A percentile compares a stretch with the other conserved stretches of the same genome.
Conservation (phyloP, 2,113 vertebrate species). For the Oryctolagus cuniculus region DNA sequence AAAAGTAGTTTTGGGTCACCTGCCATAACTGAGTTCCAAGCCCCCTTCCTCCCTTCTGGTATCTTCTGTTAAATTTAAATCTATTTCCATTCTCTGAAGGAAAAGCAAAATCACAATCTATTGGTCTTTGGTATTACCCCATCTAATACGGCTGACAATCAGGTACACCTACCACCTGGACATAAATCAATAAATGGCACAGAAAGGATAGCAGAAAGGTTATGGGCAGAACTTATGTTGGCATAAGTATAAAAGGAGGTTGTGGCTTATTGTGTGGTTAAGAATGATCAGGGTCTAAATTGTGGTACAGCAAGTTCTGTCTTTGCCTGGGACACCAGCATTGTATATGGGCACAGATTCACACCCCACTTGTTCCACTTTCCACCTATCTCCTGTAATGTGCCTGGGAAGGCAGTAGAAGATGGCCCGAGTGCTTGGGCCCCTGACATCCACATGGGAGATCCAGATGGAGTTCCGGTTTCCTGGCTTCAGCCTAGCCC, state of each 20-base stretch:
- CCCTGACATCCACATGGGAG: too few relatives aligned
- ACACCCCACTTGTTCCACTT: too few relatives aligned
- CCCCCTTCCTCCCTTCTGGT: neutral
- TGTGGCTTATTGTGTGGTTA: neutral
- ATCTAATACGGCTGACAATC: too few relatives aligned
- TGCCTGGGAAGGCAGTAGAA: too few relatives aligned
- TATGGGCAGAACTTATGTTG: neutral
- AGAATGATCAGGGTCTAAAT: neutral
- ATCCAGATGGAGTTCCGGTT: too few relatives aligned
- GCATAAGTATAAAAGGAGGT: neutral
- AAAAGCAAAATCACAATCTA: slow-evolving; percentile 23
- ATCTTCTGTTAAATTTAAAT: neutral
- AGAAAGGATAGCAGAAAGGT: neutral
- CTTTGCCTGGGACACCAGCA: too few relatives aligned
- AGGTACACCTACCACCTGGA: neutral
- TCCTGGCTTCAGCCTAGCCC: too few relatives aligned
- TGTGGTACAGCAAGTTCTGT: too few relatives aligned
- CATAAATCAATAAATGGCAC: neutral
- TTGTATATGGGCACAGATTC: too few relatives aligned
- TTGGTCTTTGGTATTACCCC: too few relatives aligned
- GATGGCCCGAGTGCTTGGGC: too few relatives aligned
- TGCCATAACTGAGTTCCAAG: neutral
- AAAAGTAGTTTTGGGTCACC: neutral
- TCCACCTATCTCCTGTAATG: too few relatives aligned
- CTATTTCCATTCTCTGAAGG: neutral